Percentiles rank a stretch among this genome's conserved stretches.
Conservation (phyloP, 2,888 invertebrate species). For the Netelia melanura region DNA sequence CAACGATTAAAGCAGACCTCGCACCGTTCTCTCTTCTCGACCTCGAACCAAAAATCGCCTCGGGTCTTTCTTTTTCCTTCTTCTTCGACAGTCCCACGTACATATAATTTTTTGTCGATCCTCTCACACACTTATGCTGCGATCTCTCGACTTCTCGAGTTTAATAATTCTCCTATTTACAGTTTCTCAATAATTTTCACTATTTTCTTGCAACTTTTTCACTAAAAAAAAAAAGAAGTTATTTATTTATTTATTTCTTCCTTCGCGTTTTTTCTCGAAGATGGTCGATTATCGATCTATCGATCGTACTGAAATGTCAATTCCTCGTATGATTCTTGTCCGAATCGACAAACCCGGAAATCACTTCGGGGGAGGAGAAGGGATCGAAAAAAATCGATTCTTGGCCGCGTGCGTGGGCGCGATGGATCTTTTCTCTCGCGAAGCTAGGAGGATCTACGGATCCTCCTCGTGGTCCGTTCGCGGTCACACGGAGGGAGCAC, state of each 20-base stretch:
- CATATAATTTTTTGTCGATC: conserved; percentile 11
- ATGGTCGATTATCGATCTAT: conserved; percentile 11
- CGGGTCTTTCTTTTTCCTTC: conserved; percentile 15
- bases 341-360: conserved; percentile 10
- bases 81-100: conserved; percentile 31
- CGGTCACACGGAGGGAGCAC: conserved; percentile 52
- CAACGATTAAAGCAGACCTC: conserved; percentile 44
- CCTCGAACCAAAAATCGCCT: conserved; percentile 15
- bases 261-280: neutral
- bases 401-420: neutral
- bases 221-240: neutral
- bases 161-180: neutral
- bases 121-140: conserved; percentile 19
- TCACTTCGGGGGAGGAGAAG: neutral
- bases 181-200: neutral
- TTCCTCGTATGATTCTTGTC: neutral
- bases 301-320: neutral
- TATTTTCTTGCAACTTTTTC: neutral
- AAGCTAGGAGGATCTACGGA: conserved; percentile 57
- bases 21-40: conserved; percentile 48
- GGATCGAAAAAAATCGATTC: neutral
- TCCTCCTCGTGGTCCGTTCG: conserved; percentile 59
- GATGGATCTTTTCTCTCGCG: conserved; percentile 31
- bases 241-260: neutral
- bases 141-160: conserved; percentile 17